Percentiles rank a stretch among this genome's conserved stretches.
These are phyloP conservation scores for Hirtodrosophila duncani DNA, from an alignment of 2,888 invertebrate genomes.

Conservation along the genomic window DNA sequence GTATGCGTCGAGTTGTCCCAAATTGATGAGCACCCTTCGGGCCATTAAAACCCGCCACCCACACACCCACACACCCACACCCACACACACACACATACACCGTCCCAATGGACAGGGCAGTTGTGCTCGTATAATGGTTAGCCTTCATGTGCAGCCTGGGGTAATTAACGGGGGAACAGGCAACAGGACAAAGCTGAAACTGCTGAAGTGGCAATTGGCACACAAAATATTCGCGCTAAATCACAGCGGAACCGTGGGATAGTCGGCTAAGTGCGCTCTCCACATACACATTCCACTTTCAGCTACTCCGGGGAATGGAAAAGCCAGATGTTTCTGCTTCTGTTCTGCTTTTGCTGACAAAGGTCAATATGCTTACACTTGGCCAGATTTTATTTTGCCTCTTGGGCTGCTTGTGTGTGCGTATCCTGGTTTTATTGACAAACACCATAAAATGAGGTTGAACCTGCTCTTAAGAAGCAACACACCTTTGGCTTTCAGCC, in stretches of 20 bases:
- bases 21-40: constrained; percentile 48
- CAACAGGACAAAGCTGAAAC: constrained; percentile 25
- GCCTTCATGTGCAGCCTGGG: constrained; percentile 24
- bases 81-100: no score
- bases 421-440: constrained; percentile 55
- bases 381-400: constrained; percentile 62
- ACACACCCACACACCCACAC: constrained; percentile 25
- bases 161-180: constrained; percentile 29
- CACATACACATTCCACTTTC: constrained; percentile 9
- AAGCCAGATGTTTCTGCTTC: background rate
- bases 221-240: constrained; percentile 53
- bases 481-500: constrained; percentile 47
- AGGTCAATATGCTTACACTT: constrained; percentile 70
- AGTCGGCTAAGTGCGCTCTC: constrained; percentile 6
- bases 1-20: constrained; percentile 49
- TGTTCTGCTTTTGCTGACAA: constrained; percentile 41
- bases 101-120: constrained; percentile 28
- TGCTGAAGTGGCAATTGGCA: constrained; percentile 66
- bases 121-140: constrained; percentile 3
- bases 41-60: constrained; percentile 17
- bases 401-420: constrained; percentile 21
- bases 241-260: constrained; percentile 41
- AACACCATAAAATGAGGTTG: constrained; percentile 62
- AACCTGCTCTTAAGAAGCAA: constrained; percentile 60
- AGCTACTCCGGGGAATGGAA: no score